Conservation (phyloP, 2,113 vertebrate genomes). For the Coturnix japonica region DNA sequence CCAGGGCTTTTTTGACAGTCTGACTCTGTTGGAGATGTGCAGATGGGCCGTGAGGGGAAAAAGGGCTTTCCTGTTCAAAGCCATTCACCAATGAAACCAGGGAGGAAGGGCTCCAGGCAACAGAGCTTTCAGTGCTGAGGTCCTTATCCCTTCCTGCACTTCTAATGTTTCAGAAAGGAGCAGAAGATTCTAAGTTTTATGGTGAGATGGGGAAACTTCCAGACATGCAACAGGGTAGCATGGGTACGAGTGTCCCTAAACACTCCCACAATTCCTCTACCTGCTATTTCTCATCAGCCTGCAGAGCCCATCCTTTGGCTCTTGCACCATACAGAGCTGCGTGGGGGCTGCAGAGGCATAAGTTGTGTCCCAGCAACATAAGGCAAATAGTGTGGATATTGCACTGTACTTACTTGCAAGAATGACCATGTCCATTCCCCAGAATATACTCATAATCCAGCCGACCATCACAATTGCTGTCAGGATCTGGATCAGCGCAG, state of each 20-base stretch:
- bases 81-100: fast-evolving
- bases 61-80: background rate
- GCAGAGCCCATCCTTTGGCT: background rate
- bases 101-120: background rate
- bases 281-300: background rate
- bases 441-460: constrained; percentile 99
- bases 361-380: background rate
- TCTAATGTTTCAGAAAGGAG: background rate
- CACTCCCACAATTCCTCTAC: background rate
- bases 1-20: background rate
- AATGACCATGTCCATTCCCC: constrained; percentile 99
- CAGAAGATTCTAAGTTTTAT: background rate
- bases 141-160: background rate
- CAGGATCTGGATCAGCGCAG: constrained; percentile 94
- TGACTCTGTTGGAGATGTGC: fast-evolving
- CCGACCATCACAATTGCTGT: constrained; percentile 98
- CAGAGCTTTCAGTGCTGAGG: background rate
- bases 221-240: background rate
- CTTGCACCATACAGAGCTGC: background rate
- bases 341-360: fast-evolving
- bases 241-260: background rate
- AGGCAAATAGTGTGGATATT: fast-evolving
- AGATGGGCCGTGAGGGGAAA: fast-evolving
- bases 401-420: constrained; percentile 89
- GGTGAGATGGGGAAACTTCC: background rate